Base-by-base conservation (phyloP, 2,113 vertebrate genomes). In the Catharus minimus region DNA sequence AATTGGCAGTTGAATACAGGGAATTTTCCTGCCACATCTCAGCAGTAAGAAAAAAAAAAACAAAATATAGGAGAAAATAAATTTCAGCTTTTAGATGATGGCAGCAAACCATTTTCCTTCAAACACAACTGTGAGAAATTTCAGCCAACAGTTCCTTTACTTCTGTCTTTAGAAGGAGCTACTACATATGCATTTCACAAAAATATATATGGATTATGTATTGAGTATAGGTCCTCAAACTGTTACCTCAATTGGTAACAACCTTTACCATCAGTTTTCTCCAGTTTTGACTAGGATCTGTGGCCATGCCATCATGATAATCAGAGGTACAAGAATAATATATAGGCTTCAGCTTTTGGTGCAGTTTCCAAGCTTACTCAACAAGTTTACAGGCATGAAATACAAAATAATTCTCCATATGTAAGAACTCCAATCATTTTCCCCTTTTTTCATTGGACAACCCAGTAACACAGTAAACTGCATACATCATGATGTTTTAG, bases 1-100 rank as follows among this genome's bases (percentile, higher is more conserved):
- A 93, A 86, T 3, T 84, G 62, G 55, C 73, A 95, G 38, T 46
- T 69, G 69, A 90, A 86, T 57, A 64, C 23, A 75, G 28, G 44
- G 14, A 1, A 22, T 68, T 93, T 57, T 79, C 36, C 66, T 58
- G 56, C 47, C 56, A 4, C 4, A 57, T 26, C 52, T 81, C 62
- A 88, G 28, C 41, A 86, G 33, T 4, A 56, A 53, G 18, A 4
- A 13, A 20, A 43, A n/a, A 50, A 27, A 1, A 14, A 46, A n/a
- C 3, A 50, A 68, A 62, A 17, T 65, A 32, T 10, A 61, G 44
- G 18, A 75, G 58, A 73, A 74, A 71, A 50, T 15, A 50, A 14
- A 67, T 55, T 57, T 82, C 50, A 60, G 9, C 21, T 89, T 79
- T 82, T 65, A 64, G n/a, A 58, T 49, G 23, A 72, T 22, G 43